Base-by-base conservation (phyloP, 2,797 vertebrate genomes). In the Emydoidea blandingii region DNA sequence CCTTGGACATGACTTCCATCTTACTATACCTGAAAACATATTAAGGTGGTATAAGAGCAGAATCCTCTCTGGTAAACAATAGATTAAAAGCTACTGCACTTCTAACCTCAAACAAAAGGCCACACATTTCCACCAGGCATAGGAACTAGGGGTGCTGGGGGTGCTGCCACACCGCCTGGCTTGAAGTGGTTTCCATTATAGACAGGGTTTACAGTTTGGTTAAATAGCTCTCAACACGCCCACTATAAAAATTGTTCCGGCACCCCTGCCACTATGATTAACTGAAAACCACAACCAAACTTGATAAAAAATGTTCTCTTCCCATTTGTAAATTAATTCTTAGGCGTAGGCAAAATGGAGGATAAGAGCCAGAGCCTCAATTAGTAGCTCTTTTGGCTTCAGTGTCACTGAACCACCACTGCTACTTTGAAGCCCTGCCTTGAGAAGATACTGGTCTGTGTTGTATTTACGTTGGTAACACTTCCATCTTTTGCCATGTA, bases 371-470 rank as follows among this genome's bases (percentile, higher is more conserved):
- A 18, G 41, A 74, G 50, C 59, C 52, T 56, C 62, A 83, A 5
- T 1, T 2, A 31, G 8, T n/a, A 59, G 54, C 29, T 83, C 12
- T 9, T 2, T 11, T 0, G 1, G 5, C 34, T 29, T 54, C 54
- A 25, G 54, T 18, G 53, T n/a, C 56, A 23, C 25, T 12, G 34
- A 41, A 65, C 19, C 62, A 27, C 2, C 12, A 1, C 79, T 15
- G 19, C 27, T 80, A 87, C 29, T 25, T 9, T 31, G 49, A 65
- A 50, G 27, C 56, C 12, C 3, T 79, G 23, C 6, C 15, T 87
- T 65, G 10, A 8, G 37, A 37, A 19, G 29, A 19, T 31, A 53
- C 21, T 79, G 52, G 12, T 27, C 8, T 53, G 62, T 53, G 76
- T 49, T 44, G 12, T 29, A 80, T 65, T 65, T 80, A 80, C 15